Evolutionary conservation across 1,140 invertebrate species (phyloP), one percentile per base, ranked within the genome.

Genomic region (Campoletis sonorensis): DNA sequence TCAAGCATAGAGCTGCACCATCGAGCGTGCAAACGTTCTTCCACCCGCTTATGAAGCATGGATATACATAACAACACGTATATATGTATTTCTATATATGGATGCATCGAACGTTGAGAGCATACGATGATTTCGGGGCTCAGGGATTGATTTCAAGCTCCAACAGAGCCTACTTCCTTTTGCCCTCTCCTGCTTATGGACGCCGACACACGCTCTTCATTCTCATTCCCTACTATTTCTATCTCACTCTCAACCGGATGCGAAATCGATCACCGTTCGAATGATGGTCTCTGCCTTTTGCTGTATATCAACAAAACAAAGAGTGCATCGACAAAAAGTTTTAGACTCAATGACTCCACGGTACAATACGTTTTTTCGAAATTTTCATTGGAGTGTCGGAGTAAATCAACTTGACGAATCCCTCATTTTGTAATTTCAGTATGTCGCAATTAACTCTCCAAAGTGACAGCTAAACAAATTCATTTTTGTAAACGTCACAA

Each of bases 91-190:
- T 15, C 8, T 27, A 30, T 27, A 67, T 2, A 23, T 23, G 21
- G 18, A 23, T 64, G 21, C 21, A 67, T 1, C 8, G 61, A 67
- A 23, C 21, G 21, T 27, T 4, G n/a, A 67, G 61, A 76, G 72
- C 49, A 21, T 76, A 33, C 72, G 72, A 76, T 76, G 72, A 76
- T 76, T 76, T 67, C 27, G 72, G 72, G 49, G 49, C 21, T 45
- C 77, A 79, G 33, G 77, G 67, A 79, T 79, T 79, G 58, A 70
- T 79, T 79, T 79, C 77, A 79, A 37, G 58, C 77, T 79, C 77
- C 58, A 79, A 21, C 77, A 79, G 77, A 79, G 77, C 77, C 77
- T 79, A 79, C 77, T 79, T 79, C 77, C 77, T 79, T 61, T 51
- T 67, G 72, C 16, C 37, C 26, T 23, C 61, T 54, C 72, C 26